Conservation (phyloP, 2,797 vertebrate genomes). For the Mus spretus region DNA sequence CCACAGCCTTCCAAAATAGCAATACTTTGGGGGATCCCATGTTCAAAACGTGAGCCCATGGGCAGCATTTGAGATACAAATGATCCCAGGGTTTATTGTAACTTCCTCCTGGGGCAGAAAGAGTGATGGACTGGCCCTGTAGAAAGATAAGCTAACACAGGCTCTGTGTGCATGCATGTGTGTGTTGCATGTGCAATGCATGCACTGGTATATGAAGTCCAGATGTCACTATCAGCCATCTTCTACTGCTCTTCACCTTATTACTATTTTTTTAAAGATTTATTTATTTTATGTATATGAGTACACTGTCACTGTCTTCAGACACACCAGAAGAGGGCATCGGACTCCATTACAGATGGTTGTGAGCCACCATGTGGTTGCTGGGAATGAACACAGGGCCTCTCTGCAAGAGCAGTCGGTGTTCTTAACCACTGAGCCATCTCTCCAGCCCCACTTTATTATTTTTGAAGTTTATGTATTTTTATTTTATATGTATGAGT, state of each 20-base stretch:
- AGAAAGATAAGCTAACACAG: not conserved
- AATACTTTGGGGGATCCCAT: not conserved
- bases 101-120: not conserved
- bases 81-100: not conserved
- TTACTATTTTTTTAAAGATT: too few species aligned
- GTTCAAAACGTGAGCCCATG: not conserved
- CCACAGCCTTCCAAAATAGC: not conserved
- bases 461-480: not conserved
- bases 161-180: not conserved
- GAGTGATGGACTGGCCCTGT: not conserved
- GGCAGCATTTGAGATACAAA: not conserved
- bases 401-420: too few species aligned
- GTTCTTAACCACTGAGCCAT: too few species aligned
- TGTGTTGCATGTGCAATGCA: not conserved
- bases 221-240: not conserved
- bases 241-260: not conserved
- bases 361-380: too few species aligned
- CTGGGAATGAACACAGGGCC: too few species aligned
- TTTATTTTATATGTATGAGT: not conserved
- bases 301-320: too few species aligned
- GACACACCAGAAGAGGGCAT: too few species aligned
- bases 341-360: too few species aligned
- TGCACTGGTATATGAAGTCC: not conserved
- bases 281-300: too few species aligned
- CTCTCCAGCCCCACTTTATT: not conserved